These are phyloP conservation scores for Trichopria drosophilae DNA, from an alignment of 2,888 invertebrate species.

Conservation along the genomic window DNA sequence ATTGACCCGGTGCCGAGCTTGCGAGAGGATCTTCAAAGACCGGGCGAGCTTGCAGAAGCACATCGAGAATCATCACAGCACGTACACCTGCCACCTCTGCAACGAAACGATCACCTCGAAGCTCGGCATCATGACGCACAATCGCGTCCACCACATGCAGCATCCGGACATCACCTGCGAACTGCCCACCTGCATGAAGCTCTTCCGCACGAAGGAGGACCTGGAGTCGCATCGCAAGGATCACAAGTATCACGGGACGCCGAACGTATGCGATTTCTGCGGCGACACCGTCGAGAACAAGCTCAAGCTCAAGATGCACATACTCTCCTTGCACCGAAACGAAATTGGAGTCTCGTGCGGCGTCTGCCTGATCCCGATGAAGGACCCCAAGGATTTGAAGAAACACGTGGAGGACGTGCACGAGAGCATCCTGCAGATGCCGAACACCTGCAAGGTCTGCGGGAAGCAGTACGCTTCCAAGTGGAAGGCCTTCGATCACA, in stretches of 20 bases:
- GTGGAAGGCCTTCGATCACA: slow-evolving; percentile 65
- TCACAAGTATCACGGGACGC: slow-evolving; percentile 58
- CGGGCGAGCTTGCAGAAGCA: slow-evolving; percentile 63
- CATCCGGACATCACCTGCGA: slow-evolving; percentile 62
- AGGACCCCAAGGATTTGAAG: slow-evolving; percentile 62
- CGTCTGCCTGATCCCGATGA: slow-evolving; percentile 63
- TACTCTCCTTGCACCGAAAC: slow-evolving; percentile 62
- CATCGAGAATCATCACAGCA: slow-evolving; percentile 62
- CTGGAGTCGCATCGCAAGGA: slow-evolving; percentile 61
- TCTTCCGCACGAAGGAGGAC: slow-evolving; percentile 62
- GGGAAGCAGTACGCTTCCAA: slow-evolving; percentile 65
- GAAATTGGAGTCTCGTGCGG: slow-evolving; percentile 64
- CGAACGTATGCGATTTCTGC: slow-evolving; percentile 64
- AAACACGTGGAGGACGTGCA: slow-evolving; percentile 63
- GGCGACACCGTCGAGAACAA: slow-evolving; percentile 64
- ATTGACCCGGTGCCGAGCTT: slow-evolving; percentile 63
- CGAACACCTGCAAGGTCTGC: slow-evolving; percentile 64
- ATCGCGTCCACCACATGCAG: slow-evolving; percentile 62
- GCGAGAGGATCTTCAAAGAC: slow-evolving; percentile 64
- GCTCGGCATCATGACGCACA: slow-evolving; percentile 64
- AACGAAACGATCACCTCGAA: slow-evolving; percentile 62
- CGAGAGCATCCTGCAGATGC: slow-evolving; percentile 58
- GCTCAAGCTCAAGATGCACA: slow-evolving; percentile 65
- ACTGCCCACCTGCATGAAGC: slow-evolving; percentile 59
- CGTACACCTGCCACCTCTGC: slow-evolving; percentile 62